Evolutionary conservation across 2,797 vertebrate genomes (phyloP).

Genomic region (Lates japonicus): DNA sequence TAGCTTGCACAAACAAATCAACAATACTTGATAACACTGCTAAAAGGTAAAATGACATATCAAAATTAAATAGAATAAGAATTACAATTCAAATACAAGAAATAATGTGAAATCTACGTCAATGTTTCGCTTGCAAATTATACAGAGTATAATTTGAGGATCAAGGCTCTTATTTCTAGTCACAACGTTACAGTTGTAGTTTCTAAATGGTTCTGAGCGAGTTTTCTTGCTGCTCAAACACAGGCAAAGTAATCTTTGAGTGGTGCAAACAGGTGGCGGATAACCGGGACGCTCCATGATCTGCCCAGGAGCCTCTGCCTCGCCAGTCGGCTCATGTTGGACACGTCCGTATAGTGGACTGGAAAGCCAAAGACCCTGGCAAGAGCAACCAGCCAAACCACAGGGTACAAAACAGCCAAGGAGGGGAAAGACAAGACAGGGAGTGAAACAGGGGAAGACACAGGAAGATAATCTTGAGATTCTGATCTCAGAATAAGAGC

Average conservation of each 20-base stretch:
- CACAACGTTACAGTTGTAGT: constrained; percentile 86
- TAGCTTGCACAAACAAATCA: constrained; percentile 90
- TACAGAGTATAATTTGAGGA: constrained; percentile 75
- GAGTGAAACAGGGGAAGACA: constrained; percentile 7
- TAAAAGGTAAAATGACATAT: constrained; percentile 91
- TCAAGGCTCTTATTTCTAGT: constrained; percentile 85
- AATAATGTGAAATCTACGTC: constrained; percentile 90
- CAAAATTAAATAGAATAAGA: constrained; percentile 94
- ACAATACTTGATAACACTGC: constrained; percentile 95
- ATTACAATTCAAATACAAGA: constrained; percentile 91
- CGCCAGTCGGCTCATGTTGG: constrained; percentile 99
- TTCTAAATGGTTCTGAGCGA: constrained; percentile 61
- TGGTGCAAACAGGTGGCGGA: constrained; percentile 98
- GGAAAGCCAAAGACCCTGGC: constrained; percentile 96
- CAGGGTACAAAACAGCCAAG: constrained; percentile 25
- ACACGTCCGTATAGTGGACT: constrained; percentile 98
- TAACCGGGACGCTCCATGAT: constrained; percentile 98
- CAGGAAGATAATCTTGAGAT: constrained; percentile 32
- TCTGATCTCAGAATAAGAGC: background rate
- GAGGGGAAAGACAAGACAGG: background rate
- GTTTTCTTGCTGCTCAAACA: constrained; percentile 73
- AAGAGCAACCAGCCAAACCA: constrained; percentile 20
- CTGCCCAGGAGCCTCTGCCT: constrained; percentile 97
- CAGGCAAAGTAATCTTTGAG: constrained; percentile 99
- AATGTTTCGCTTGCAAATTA: constrained; percentile 84